These are phyloP conservation scores for Hippocampus guttulatus DNA, from an alignment of 2,113 vertebrate genomes.

Conservation along the genomic window DNA sequence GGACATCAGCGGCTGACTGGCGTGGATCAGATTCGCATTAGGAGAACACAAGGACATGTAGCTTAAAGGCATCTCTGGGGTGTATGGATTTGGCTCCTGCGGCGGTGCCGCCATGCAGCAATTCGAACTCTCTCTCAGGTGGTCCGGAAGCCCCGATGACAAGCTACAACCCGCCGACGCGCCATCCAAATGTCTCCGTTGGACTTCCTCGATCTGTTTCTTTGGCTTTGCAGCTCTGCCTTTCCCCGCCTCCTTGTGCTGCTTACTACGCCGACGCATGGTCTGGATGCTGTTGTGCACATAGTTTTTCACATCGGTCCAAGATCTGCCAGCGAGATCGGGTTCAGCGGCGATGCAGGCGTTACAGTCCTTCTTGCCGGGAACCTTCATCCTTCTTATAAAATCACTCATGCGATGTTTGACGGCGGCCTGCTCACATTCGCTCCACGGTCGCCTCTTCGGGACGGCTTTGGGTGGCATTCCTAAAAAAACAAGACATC, in stretches of 20 bases:
- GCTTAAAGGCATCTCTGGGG: slow-evolving; percentile 42
- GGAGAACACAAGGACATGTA: slow-evolving; percentile 48
- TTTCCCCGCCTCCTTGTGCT: slow-evolving; percentile 29
- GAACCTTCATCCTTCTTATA: slow-evolving; percentile 60
- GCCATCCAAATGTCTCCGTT: slow-evolving; percentile 30
- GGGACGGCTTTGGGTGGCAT: slow-evolving; percentile 29
- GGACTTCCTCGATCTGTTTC: slow-evolving; percentile 18
- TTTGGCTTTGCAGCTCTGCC: slow-evolving; percentile 25
- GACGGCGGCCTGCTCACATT: slow-evolving; percentile 63
- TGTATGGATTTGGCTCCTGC: slow-evolving; percentile 26
- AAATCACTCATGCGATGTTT: slow-evolving; percentile 56
- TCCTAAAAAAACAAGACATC: slow-evolving; percentile 24
- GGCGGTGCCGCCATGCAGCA: slow-evolving; percentile 41
- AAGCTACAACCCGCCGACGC: slow-evolving; percentile 27
- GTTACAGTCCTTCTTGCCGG: slow-evolving; percentile 67
- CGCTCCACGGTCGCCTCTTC: slow-evolving; percentile 63
- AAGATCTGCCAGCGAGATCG: slow-evolving; percentile 58
- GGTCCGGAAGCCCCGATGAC: slow-evolving; percentile 43
- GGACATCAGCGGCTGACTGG: slow-evolving; percentile 45
- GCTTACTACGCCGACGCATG: slow-evolving; percentile 50
- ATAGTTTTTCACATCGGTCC: slow-evolving; percentile 69
- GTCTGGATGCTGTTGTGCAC: slow-evolving; percentile 69
- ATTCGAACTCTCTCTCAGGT: slow-evolving; percentile 38
- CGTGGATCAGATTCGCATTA: slow-evolving; percentile 36
- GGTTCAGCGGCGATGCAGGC: slow-evolving; percentile 65